Base-by-base conservation (phyloP, 2,113 vertebrate genomes). In the Acinonyx jubatus region DNA sequence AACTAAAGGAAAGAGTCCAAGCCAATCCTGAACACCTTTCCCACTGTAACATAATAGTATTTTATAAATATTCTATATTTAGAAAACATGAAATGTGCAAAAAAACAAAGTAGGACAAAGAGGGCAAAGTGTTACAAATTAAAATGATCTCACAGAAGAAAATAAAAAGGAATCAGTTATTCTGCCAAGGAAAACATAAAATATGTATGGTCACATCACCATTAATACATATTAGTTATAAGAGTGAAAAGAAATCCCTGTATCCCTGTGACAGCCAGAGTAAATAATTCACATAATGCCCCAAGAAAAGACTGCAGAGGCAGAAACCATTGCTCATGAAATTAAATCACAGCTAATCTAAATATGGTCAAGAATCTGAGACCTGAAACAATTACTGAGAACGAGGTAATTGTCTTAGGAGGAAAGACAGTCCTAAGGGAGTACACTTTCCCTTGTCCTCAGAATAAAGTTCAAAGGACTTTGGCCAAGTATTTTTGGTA, bases 261-360 rank as follows among this genome's bases (percentile, higher is more conserved):
- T 36, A 78, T 81, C 31, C 71, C 89, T 52, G 23, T 18, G 89
- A 94, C 63, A 90, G 85, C 36, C n/a, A 4, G 90, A 95, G 80
- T 97, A 97, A 98, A 93, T 96, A 97, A 96, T 96, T 94, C 81
- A 98, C 2, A 13, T 36, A 85, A 57, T 50, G 63, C 91, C 93
- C 69, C 66, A 91, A 81, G 74, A 74, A 71, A 89, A 87, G 83
- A 57, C 52, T 19, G 18, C 80, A 97, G 63, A 94, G 41, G 63
- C 48, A 94, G 78, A 89, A 92, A 36, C 33, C 57, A 61, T 63
- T 65, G 36, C 57, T 96, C 88, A 52, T 10, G 13, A 74, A 92
- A 41, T 93, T 93, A 94, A 96, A 65, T 81, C 79, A 97, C 63
- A 83, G 74, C 27, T 90, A 45, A 88, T 71, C 68, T 50, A 93